These are phyloP conservation scores for Oriolus oriolus DNA, from an alignment of 2,113 vertebrate species.

Conservation along the genomic window DNA sequence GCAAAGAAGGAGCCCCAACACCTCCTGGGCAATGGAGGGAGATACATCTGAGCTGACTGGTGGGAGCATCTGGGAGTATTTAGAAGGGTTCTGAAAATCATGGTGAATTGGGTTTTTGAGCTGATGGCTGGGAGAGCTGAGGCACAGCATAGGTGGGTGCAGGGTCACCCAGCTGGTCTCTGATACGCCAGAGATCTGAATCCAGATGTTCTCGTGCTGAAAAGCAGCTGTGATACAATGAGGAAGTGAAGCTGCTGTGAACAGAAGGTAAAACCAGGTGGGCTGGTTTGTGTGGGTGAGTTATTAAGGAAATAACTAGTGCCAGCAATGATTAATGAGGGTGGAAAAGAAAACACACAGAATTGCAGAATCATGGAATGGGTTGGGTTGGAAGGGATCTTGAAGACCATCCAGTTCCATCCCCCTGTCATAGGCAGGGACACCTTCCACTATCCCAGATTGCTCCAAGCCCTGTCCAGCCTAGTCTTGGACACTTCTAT, in stretches of 20 bases:
- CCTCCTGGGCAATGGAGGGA: not conserved
- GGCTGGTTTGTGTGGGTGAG: not conserved
- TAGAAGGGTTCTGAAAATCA: not conserved
- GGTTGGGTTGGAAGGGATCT: not conserved
- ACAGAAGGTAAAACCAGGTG: not conserved
- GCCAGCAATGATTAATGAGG: not conserved
- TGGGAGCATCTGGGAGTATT: too few relatives aligned
- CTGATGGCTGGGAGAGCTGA: not conserved
- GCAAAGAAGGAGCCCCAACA: not conserved
- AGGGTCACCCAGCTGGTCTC: not conserved
- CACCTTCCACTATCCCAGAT: not conserved
- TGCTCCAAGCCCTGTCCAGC: not conserved
- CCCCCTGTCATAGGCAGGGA: not conserved
- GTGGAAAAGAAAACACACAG: not conserved
- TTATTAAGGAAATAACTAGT: not conserved
- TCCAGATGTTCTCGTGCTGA: not conserved
- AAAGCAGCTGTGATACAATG: not conserved
- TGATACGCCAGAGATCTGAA: rapidly evolving
- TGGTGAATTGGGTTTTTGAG: not conserved
- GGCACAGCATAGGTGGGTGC: not conserved
- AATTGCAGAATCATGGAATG: not conserved
- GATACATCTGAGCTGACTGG: not conserved
- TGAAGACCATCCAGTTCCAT: not conserved
- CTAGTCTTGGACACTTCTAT: not conserved
- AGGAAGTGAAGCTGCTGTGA: not conserved